Conservation (phyloP, 35 echinoderm and acorn worm species). For the Apostichopus parvimensis region DNA sequence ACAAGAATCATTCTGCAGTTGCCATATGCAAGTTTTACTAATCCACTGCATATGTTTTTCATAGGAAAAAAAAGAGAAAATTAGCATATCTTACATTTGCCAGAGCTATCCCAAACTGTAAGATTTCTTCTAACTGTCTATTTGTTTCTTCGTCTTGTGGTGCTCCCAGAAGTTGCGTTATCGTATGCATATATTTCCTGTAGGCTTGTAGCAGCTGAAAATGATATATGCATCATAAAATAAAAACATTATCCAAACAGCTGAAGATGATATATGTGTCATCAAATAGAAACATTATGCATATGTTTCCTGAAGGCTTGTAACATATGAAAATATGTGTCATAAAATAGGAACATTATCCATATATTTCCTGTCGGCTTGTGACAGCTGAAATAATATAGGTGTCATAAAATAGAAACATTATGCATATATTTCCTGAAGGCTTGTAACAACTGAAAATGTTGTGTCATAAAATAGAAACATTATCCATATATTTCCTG, state of each 20-base stretch:
- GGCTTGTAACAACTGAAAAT: too few species aligned
- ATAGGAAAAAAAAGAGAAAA: too few species aligned
- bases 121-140: constrained; percentile 65
- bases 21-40: too few species aligned
- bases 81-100: constrained; percentile 80
- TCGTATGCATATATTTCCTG: constrained; percentile 68
- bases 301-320: constrained; percentile 77
- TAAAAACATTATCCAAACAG: too few species aligned
- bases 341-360: too few species aligned
- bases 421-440: too few species aligned
- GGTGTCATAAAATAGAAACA: too few species aligned
- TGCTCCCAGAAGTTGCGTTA: constrained; percentile 79
- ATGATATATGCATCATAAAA: too few species aligned
- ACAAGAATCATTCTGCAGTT: too few species aligned
- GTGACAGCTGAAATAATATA: constrained; percentile 49
- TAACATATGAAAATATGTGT: constrained; percentile 41
- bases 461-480: too few species aligned
- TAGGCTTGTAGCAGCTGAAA: constrained; percentile 75
- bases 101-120: constrained; percentile 68
- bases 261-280: too few species aligned
- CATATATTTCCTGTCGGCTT: constrained; percentile 71
- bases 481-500: constrained; percentile 50
- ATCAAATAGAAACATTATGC: not conserved
- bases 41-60: too few species aligned
- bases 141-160: constrained; percentile 55